Base-by-base conservation (phyloP, 2,888 invertebrate species). In the Spodoptera picta region DNA sequence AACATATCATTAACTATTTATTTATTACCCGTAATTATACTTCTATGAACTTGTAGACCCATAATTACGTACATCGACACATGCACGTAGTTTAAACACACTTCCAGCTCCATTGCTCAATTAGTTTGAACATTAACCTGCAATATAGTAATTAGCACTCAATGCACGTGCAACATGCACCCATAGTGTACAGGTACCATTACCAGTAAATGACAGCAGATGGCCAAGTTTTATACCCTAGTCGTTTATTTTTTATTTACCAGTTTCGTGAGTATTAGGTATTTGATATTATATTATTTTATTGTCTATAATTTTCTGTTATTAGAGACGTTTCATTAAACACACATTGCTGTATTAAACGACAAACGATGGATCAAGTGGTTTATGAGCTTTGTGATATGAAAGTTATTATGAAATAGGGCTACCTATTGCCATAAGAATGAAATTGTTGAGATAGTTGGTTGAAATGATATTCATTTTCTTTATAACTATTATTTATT, bases 131-230 rank as follows among this genome's bases (percentile, higher is more conserved):
- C 31, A 51, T 51, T 42, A 47, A 55, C 46, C 31, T 24, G 47
- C 9, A 45, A 6, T 2, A 50, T 49, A 56, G 72, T 69, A 65
- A 65, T 71, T 44, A 69, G 44, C 43, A 58, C 53, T 65, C 53
- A 19, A 65, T 65, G 43, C 52, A 71, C 57, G 52, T 43, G 24
- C 19, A 57, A 53, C 43, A 53, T 49, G 72, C 43, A 46, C 49
- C 11, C 41, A 55, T 50, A 42, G 50, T 31, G 49, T 49, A 31
- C 51, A 12, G 36, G 19, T 5, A 12, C 47, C 31, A 64, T 70
- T 70, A 64, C 44, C n/a, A 47, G 14, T 47, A 57, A 50, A 65
- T 65, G 58, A 41, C 52, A 43, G 46, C 57, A 64, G 41, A 42
- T 61, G 31, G 48, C 42, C 47, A 10, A 52, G 41, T 23, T 69